Percentiles rank a stretch among this genome's conserved stretches.
These are phyloP conservation scores for Dendrocincla fuliginosa DNA, from an alignment of 2,797 vertebrate species.

Conservation along the genomic window DNA sequence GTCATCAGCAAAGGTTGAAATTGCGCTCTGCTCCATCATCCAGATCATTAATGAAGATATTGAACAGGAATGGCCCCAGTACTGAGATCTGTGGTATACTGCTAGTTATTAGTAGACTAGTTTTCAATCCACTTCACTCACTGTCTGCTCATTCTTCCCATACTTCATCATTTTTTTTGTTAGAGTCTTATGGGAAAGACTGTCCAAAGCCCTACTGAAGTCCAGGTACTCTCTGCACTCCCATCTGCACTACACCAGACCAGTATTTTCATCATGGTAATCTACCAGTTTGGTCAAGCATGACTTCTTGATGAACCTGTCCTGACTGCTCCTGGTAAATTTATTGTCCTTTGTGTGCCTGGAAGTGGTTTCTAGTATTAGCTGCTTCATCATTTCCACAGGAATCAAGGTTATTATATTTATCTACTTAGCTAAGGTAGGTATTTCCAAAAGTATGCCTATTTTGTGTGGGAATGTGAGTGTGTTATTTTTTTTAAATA, in stretches of 20 bases:
- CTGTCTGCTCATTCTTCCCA: background rate
- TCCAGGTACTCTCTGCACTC: background rate
- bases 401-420: background rate
- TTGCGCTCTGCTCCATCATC: background rate
- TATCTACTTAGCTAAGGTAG: background rate
- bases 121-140: background rate
- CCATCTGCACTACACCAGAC: background rate
- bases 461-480: background rate
- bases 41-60: background rate
- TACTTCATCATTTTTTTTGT: background rate
- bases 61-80: background rate
- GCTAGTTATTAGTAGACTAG: background rate
- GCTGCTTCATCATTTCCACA: background rate
- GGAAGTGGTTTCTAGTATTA: background rate
- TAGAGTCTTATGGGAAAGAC: background rate
- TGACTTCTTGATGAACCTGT: background rate
- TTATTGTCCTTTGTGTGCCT: background rate
- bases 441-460: background rate
- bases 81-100: background rate
- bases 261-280: background rate
- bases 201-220: background rate
- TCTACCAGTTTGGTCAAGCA: background rate
- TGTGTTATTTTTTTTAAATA: background rate
- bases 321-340: background rate
- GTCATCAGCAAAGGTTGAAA: background rate